phyloP scores from a whole-genome alignment of 2,888 invertebrate genomes.

The Abrostola tripartita region DNA sequence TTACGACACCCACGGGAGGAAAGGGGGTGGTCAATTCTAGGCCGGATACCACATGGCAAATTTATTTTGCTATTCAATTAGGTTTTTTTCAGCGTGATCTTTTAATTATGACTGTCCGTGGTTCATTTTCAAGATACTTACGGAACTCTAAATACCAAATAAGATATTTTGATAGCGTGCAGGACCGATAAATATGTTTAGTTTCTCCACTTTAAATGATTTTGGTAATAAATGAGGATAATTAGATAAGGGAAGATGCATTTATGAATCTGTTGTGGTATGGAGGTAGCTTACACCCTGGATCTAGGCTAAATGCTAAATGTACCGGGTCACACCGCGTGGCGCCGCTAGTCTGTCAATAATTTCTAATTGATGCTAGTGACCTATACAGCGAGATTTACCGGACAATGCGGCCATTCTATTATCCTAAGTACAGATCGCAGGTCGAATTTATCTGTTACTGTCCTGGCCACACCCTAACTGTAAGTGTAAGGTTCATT shows the following conservation, averaged over 20 bases:
- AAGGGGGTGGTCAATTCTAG: too few species aligned
- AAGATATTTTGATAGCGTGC: too few species aligned
- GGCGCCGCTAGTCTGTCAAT: neutral
- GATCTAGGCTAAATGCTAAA: too few species aligned
- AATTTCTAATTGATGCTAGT: neutral
- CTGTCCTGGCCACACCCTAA: conserved; percentile 24
- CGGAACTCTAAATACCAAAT: too few species aligned
- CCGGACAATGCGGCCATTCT: conserved; percentile 27
- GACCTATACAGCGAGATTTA: conserved; percentile 9
- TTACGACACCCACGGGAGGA: too few species aligned
- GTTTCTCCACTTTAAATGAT: conserved; percentile 26
- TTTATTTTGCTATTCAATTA: too few species aligned
- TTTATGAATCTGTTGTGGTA: conserved; percentile 16
- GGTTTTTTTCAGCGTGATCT: too few species aligned
- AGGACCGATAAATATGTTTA: conserved; percentile 14
- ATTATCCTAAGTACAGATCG: conserved; percentile 15
- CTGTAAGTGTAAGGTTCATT: conserved; percentile 19
- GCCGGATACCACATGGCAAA: too few species aligned
- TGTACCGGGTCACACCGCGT: too few species aligned
- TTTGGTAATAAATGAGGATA: conserved; percentile 25
- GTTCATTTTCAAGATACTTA: too few species aligned
- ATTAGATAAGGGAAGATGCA: conserved; percentile 15
- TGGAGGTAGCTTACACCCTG: too few species aligned
- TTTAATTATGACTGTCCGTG: too few species aligned
- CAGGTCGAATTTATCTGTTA: conserved; percentile 11